These are phyloP conservation scores for Esox niger DNA, from an alignment of 2,113 vertebrate genomes.

Conservation along the genomic window DNA sequence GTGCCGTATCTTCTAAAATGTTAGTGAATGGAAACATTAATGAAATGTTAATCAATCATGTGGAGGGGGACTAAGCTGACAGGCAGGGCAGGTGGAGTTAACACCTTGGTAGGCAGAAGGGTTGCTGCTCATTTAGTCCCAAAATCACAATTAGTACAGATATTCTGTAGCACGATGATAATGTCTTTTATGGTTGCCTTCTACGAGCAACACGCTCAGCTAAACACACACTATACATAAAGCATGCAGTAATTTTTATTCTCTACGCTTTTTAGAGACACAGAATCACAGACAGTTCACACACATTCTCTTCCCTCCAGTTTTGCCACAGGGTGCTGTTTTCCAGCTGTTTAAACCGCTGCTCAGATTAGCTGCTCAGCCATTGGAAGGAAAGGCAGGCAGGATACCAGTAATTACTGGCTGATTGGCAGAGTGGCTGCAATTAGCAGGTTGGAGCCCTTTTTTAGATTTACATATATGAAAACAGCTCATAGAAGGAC, in stretches of 20 bases:
- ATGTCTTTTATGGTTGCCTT: background rate
- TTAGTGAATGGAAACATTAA: slow-evolving; percentile 60
- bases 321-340: slow-evolving; percentile 66
- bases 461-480: slow-evolving; percentile 59
- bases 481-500: slow-evolving; percentile 26
- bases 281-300: slow-evolving; percentile 12
- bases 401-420: slow-evolving; percentile 82
- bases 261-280: background rate
- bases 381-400: slow-evolving; percentile 78
- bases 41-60: slow-evolving; percentile 68
- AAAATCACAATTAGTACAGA: background rate
- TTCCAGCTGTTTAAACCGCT: slow-evolving; percentile 77
- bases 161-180: background rate
- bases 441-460: slow-evolving; percentile 74
- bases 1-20: slow-evolving; percentile 58
- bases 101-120: slow-evolving; percentile 41
- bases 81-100: slow-evolving; percentile 45
- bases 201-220: background rate
- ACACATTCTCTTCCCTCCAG: slow-evolving; percentile 38
- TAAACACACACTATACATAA: background rate
- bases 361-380: slow-evolving; percentile 82
- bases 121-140: background rate
- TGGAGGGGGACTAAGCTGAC: slow-evolving; percentile 36
- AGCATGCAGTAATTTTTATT: background rate
- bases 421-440: slow-evolving; percentile 81